A percentile compares a stretch with the other conserved stretches of the same genome.
These are phyloP conservation scores for Eupithecia abbreviata DNA, from an alignment of 2,888 invertebrate genomes.

Conservation along the genomic window DNA sequence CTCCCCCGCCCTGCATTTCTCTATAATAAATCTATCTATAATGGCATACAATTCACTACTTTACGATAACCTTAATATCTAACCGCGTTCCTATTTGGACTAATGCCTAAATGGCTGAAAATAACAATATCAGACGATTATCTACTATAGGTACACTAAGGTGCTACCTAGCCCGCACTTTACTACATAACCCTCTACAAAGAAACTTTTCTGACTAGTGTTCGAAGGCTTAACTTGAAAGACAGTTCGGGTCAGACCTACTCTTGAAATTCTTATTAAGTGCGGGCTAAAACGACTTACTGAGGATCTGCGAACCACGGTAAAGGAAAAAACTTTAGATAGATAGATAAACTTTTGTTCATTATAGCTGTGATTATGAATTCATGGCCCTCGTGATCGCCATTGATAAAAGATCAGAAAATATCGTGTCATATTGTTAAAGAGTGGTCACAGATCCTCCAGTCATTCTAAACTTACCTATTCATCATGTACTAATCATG, in stretches of 20 bases:
- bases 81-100: slow-evolving; percentile 74
- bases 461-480: not conserved
- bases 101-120: slow-evolving; percentile 63
- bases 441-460: not conserved
- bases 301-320: not conserved
- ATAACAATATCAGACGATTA: slow-evolving; percentile 66
- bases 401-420: not conserved
- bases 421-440: not conserved
- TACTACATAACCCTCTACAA: slow-evolving; percentile 8
- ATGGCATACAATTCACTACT: slow-evolving; percentile 78
- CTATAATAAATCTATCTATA: slow-evolving; percentile 76
- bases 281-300: not conserved
- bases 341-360: not conserved
- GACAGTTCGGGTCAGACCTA: not conserved
- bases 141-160: slow-evolving; percentile 59
- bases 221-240: not conserved
- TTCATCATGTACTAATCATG: slow-evolving; percentile 3
- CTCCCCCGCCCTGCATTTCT: slow-evolving; percentile 76
- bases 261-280: slow-evolving; percentile 1
- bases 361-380: not conserved
- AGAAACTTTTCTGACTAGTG: slow-evolving; percentile 2
- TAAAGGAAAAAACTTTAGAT: not conserved
- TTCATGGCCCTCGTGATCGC: not conserved
- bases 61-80: slow-evolving; percentile 73
- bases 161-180: slow-evolving; percentile 22